Evolutionary conservation across 2,888 invertebrate species (phyloP), one percentile per base, ranked within the genome.

Genomic region (Eupsilia transversa): DNA sequence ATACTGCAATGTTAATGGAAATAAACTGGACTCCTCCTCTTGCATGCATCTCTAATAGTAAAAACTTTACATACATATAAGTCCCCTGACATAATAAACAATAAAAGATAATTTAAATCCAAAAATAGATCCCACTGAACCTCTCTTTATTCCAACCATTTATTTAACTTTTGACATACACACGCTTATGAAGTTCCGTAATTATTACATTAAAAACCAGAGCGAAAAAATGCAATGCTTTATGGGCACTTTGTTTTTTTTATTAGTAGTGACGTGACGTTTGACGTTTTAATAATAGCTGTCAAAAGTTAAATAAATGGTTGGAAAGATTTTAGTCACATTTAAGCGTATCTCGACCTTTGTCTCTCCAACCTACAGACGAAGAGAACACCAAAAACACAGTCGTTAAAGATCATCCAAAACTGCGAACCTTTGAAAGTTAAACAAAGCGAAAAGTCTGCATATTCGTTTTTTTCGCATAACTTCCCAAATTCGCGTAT

Each of bases 401-500:
- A 73, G 64, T 82, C 74, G 61, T 79, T 79, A 79, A 79, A 79
- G 74, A 75, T 77, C 77, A n/a, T n/a, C 60, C 61, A 35, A 72
- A 74, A 35, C 68, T 64, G 52, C 69, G 33, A 73, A 67, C 68
- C 57, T 43, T 49, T 52, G 49, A 77, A 85, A 77, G 49, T 74
- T 72, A 72, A 84, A 86, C 83, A 85, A 75, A 77, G 79, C 72
- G 72, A 65, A 17, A 67, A 33, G 84, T 79, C 83, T 86, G 82
- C 84, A 85, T 85, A 84, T 87, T 87, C 88, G 49, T 87, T 90
- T 90, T 90, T 91, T 91, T 88, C 83, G 82, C 82, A 88, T 88
- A 88, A 83, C 90, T 88, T 83, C 85, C 90, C 88, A 90, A 91
- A 91, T 88, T 90, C 88, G 87, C 84, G 86, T 85, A 85, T 86